Evolutionary conservation across 2,888 invertebrate genomes (phyloP).

Genomic region (Lissocephala sabroskyi): DNA sequence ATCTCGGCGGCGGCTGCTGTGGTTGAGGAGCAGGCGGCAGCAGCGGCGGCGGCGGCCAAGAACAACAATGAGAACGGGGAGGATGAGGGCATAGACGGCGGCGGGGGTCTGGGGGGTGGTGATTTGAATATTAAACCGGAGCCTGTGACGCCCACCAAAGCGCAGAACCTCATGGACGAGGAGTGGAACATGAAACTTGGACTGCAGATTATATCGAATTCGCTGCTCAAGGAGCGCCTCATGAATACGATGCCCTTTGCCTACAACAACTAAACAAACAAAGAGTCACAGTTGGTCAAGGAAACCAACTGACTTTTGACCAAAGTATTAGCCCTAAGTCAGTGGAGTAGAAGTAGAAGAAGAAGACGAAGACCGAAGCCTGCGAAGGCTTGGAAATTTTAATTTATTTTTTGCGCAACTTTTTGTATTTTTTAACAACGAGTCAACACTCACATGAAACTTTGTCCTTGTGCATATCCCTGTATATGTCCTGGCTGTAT

Average conservation of each 20-base stretch:
- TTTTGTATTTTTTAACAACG: too few species aligned
- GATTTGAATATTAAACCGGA: conserved; percentile 46
- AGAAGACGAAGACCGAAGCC: background rate
- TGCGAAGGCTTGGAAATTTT: too few species aligned
- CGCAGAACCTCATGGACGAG: conserved; percentile 59
- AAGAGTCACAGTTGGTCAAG: too few species aligned
- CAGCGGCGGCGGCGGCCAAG: conserved; percentile 43
- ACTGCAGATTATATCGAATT: conserved; percentile 71
- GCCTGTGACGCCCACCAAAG: conserved; percentile 49
- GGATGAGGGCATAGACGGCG: background rate
- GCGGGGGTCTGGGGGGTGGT: conserved; percentile 14
- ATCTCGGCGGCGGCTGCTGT: conserved; percentile 66
- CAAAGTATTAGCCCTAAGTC: background rate
- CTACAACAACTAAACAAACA: conserved; percentile 64
- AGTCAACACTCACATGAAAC: too few species aligned
- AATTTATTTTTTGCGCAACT: too few species aligned
- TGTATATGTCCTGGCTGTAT: too few species aligned
- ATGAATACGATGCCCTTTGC: conserved; percentile 72
- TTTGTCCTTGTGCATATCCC: too few species aligned
- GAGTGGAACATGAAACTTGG: conserved; percentile 73
- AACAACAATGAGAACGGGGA: conserved; percentile 32
- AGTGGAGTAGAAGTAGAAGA: background rate
- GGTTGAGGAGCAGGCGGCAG: conserved; percentile 61
- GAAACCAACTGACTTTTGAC: too few species aligned
- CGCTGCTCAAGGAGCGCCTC: conserved; percentile 70